A percentile compares a stretch with the other conserved stretches of the same genome.
Conservation (phyloP, 2,888 invertebrate species). For the Leptodirus hochenwartii region DNA sequence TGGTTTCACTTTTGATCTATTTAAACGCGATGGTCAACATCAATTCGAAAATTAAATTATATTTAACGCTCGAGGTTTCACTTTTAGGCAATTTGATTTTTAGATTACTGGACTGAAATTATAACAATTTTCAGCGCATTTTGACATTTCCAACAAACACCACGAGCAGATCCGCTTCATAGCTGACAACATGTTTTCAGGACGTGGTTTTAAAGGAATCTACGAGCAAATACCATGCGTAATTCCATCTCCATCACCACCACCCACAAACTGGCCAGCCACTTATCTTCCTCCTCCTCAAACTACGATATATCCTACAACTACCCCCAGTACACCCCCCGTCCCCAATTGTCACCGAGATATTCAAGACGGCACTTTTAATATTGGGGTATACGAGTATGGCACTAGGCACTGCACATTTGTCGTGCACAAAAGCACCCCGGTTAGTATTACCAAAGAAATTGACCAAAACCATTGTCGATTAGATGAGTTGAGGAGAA, state of each 20-base stretch:
- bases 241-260: slow-evolving; percentile 6
- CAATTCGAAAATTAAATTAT: no score
- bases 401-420: slow-evolving; percentile 14
- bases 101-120: no score
- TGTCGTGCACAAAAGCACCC: slow-evolving; percentile 11
- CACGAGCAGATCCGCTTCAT: slow-evolving; percentile 25
- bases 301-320: slow-evolving; percentile 7
- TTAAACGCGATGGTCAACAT: no score
- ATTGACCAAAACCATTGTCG: no score
- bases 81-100: no score
- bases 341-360: slow-evolving; percentile 15
- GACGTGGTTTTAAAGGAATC: slow-evolving; percentile 27
- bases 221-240: slow-evolving; percentile 26
- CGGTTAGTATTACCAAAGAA: slow-evolving; percentile 10
- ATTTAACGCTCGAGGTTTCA: no score
- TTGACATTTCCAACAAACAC: slow-evolving; percentile 19
- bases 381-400: slow-evolving; percentile 17
- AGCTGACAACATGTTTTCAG: slow-evolving; percentile 22
- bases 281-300: slow-evolving; percentile 7
- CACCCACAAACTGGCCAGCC: slow-evolving; percentile 3
- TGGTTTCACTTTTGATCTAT: background rate
- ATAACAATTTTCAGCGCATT: slow-evolving; percentile 16
- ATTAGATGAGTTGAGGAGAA: no score
- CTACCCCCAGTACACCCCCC: slow-evolving; percentile 5
- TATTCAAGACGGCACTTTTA: slow-evolving; percentile 17